Conservation (phyloP, 2,113 vertebrate species). For the Abramis brama region DNA sequence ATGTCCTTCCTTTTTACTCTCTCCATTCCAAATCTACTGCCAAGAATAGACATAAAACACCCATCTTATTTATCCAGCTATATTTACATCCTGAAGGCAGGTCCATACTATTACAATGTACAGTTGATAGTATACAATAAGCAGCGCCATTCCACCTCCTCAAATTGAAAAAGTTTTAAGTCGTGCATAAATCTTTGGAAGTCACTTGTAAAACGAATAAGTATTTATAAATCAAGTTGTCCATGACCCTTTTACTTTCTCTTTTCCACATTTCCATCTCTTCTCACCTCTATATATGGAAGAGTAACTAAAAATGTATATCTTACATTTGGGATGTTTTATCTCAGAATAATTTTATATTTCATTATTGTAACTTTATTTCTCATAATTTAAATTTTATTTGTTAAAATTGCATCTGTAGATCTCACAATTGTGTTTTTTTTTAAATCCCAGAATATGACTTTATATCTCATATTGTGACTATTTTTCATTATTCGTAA, state of each 20-base stretch:
- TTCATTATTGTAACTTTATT: background rate
- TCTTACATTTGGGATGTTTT: background rate
- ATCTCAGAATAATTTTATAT: background rate
- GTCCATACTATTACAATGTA: constrained; percentile 50
- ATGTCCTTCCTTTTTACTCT: constrained; percentile 69
- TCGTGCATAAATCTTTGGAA: constrained; percentile 36
- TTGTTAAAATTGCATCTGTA: background rate
- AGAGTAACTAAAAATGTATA: background rate
- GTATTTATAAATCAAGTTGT: constrained; percentile 40
- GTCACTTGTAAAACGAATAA: constrained; percentile 30
- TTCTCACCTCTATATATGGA: background rate
- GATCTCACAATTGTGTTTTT: background rate
- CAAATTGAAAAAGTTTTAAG: constrained; percentile 39
- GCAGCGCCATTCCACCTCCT: constrained; percentile 24
- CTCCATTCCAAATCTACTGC: constrained; percentile 55
- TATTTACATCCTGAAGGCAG: constrained; percentile 46
- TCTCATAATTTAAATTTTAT: background rate
- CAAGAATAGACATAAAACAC: constrained; percentile 51
- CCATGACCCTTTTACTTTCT: background rate
- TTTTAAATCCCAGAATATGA: background rate
- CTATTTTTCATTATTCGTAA: background rate
- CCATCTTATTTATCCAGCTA: constrained; percentile 39
- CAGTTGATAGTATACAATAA: constrained; percentile 40
- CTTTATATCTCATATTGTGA: background rate
- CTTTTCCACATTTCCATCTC: background rate